Conservation (phyloP, 2,797 vertebrate genomes). For the Arnoldichthys spilopterus region DNA sequence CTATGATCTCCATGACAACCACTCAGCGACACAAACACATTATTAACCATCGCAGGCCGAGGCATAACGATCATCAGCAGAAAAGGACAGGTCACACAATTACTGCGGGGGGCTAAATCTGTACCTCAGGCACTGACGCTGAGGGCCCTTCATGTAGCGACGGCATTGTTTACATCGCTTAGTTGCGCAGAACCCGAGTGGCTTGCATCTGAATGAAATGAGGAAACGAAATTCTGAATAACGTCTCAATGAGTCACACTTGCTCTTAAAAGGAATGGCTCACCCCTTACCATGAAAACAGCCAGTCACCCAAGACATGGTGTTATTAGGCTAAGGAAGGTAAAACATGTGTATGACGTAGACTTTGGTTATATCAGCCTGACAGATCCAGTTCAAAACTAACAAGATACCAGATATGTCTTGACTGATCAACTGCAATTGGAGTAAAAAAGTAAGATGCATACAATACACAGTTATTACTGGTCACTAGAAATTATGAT, state of each 20-base stretch:
- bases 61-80: constrained; percentile 31
- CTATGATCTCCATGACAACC: constrained; percentile 46
- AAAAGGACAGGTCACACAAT: constrained; percentile 40
- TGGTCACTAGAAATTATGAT: too few relatives aligned
- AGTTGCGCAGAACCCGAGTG: not conserved
- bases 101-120: constrained; percentile 22
- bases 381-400: too few relatives aligned
- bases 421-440: too few relatives aligned
- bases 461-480: too few relatives aligned
- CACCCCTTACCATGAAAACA: not conserved
- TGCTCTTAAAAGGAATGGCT: constrained; percentile 2
- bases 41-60: constrained; percentile 27
- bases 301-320: not conserved
- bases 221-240: constrained; percentile 6
- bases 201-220: not conserved
- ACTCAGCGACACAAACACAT: constrained; percentile 44
- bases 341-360: too few relatives aligned
- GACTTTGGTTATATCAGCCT: too few relatives aligned
- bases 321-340: not conserved
- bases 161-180: constrained; percentile 16
- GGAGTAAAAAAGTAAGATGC: too few relatives aligned
- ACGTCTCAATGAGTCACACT: constrained; percentile 11
- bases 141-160: not conserved
- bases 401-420: too few relatives aligned
- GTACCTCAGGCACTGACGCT: not conserved